A percentile compares a stretch with the other conserved stretches of the same genome.
Conservation (phyloP, 2,113 vertebrate species). For the Pollimyrus isidori region DNA sequence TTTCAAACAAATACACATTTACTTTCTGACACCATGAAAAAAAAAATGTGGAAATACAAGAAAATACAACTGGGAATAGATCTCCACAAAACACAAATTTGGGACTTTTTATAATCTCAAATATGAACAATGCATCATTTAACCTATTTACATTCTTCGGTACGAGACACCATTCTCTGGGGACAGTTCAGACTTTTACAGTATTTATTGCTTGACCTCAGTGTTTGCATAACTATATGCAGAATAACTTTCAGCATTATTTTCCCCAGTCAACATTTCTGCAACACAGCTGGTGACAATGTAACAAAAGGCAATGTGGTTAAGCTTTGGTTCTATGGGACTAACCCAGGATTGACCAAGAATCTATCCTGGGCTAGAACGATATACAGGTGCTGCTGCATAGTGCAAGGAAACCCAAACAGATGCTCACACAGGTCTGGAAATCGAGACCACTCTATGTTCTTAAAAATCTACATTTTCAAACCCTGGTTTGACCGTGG, state of each 20-base stretch:
- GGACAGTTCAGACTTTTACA: not conserved
- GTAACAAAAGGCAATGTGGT: not conserved
- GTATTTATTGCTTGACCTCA: not conserved
- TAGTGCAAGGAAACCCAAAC: not conserved
- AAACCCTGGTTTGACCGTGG: not conserved
- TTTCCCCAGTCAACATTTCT: not conserved
- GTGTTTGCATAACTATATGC: not conserved
- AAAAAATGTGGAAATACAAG: not conserved
- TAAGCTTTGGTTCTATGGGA: not conserved
- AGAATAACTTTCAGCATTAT: not conserved
- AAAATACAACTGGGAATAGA: not conserved
- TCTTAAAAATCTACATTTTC: not conserved
- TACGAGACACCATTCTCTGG: not conserved
- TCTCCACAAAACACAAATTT: constrained; percentile 20
- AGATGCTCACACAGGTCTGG: not conserved
- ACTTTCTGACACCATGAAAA: constrained; percentile 16
- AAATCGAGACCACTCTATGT: not conserved
- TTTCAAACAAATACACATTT: constrained; percentile 16
- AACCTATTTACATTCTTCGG: not conserved
- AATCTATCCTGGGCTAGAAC: not conserved
- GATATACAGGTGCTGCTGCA: not conserved
- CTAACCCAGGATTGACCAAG: not conserved
- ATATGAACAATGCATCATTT: not conserved
- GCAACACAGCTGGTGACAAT: not conserved
- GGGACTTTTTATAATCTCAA: not conserved